Evolutionary conservation across 2,888 invertebrate species (phyloP).

Genomic region (Pecten maximus): DNA sequence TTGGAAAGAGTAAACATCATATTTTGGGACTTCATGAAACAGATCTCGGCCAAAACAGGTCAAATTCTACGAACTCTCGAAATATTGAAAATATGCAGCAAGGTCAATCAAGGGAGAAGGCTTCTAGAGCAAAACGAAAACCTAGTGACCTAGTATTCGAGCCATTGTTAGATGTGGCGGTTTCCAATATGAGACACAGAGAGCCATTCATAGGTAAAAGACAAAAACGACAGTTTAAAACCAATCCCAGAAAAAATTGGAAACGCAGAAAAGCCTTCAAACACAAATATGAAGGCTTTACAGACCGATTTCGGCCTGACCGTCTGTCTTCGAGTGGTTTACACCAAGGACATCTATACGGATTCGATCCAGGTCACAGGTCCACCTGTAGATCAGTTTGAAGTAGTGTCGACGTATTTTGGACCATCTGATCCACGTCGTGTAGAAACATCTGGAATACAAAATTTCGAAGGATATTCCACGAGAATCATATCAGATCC

Average conservation of each 20-base stretch:
- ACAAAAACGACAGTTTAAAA: neutral
- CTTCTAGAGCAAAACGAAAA: neutral
- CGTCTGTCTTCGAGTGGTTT: neutral
- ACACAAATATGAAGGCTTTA: neutral
- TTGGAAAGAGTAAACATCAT: neutral
- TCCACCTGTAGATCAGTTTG: neutral
- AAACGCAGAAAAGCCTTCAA: conserved; percentile 1
- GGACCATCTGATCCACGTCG: neutral
- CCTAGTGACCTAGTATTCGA: neutral
- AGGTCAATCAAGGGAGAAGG: neutral
- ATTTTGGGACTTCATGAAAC: neutral
- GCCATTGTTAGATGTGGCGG: neutral
- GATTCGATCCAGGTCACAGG: neutral
- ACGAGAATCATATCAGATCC: neutral
- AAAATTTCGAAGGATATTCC: neutral
- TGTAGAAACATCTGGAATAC: neutral
- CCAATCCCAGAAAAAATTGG: neutral
- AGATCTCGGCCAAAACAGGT: neutral
- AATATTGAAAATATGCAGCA: neutral
- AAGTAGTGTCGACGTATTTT: neutral
- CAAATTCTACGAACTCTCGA: neutral
- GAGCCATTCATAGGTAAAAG: neutral
- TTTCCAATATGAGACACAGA: neutral
- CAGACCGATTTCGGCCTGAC: neutral
- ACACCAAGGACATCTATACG: neutral